Base-by-base conservation (phyloP, 2,888 invertebrate species). In the Aproaerema taeniolella region DNA sequence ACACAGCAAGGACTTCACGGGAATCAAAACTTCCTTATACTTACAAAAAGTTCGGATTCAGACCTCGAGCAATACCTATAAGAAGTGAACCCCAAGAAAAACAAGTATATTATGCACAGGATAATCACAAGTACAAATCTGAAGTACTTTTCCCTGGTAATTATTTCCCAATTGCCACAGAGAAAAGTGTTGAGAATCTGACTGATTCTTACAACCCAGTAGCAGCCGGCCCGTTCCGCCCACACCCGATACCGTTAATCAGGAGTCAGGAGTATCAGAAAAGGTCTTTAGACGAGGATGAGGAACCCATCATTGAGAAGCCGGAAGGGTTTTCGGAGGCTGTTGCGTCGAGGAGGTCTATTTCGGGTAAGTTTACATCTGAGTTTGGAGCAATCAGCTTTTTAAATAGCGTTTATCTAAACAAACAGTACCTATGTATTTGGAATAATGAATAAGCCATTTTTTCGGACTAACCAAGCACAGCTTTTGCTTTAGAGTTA, bases 131-230 rank as follows among this genome's bases (percentile, higher is more conserved):
- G 48, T 64, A 68, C 50, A 81, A 76, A 49, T 59, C 77, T 43
- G 74, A 77, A 36, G 53, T 68, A 49, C 83, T 81, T 76, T 81
- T 82, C 74, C 79, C 83, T 56, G 85, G 83, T 72, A 82, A 82
- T 82, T 85, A 78, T 64, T 62, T 75, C 41, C 64, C 71, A 70
- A 85, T 85, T 80, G 76, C 80, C 75, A 78, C 80, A 70, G 77
- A 73, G 76, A 85, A 80, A 73, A 77, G 77, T 56, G 61, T 62
- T 55, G 58, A 56, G 28, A 62, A 62, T 35, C 45, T 47, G 24
- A 55, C 56, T 33, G 55, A 57, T 34, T 39, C 49, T 15, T 61
- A 53, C 31, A 57, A 59, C 38, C 54, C 58, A 5, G 35, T 54
- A 38, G 46, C 49, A 39, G 54, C 54, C 38, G 59, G 52, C 26